Evolutionary conservation across 2,113 vertebrate species (phyloP), one percentile per base, ranked within the genome.

Genomic region (Nesospiza acunhae): DNA sequence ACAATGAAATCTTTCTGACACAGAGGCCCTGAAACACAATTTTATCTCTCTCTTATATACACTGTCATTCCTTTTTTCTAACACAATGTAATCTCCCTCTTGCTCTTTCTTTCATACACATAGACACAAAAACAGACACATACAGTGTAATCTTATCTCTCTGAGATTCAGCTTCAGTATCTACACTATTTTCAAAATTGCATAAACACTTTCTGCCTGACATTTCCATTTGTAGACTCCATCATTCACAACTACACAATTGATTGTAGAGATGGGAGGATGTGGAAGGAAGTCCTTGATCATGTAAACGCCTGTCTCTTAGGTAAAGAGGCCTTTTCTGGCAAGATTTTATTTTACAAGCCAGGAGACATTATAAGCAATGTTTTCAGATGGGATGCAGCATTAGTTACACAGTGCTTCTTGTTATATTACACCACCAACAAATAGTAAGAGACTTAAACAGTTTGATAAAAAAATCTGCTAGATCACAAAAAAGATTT

Each of bases 111-210:
- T 79, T 82, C 69, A 66, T 76, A 70, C 27, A 59, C 67, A 70
- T 31, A 94, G 74, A 73, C 91, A 79, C 58, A 89, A 75, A 52
- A 52, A 9, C 85, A 80, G 70, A 93, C 79, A 90, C 85, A 89
- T 18, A 53, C 44, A 66, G 56, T 53, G 77, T 69, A 95, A 95
- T 94, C 95, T 96, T 92, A 95, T 90, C 94, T 92, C 67, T 30
- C 76, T 92, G 56, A 87, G 76, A 92, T 91, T 92, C 90, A 89
- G 66, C 88, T 76, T 82, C n/a, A 92, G 56, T 64, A 97, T 92
- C 92, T 96, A 83, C 89, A 92, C 97, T 96, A 97, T 97, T 98
- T 98, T 97, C 94, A 94, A 95, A 97, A 96, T 91, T 85, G 89
- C 95, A 95, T 60, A 95, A 96, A 96, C 72, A 60, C 70, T 91